These are phyloP conservation scores for Cryptotis parvus DNA, from an alignment of 2,113 vertebrate genomes.

Conservation along the genomic window DNA sequence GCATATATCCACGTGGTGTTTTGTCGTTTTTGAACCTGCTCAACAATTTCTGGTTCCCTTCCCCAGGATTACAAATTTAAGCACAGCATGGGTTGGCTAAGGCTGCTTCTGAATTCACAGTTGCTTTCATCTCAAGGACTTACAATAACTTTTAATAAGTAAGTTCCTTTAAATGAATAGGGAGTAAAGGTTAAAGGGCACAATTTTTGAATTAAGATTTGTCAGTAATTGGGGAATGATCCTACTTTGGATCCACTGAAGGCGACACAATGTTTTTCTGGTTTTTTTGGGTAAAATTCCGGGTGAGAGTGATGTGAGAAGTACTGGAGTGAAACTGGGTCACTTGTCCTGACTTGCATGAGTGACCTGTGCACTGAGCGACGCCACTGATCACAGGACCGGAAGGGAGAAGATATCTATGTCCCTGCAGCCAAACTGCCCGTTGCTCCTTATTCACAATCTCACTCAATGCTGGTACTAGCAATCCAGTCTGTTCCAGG, in stretches of 20 bases:
- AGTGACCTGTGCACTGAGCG: neutral
- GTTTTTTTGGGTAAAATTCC: neutral
- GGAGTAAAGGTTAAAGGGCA: neutral
- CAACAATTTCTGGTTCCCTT: neutral
- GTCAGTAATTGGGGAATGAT: neutral
- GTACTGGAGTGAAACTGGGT: neutral
- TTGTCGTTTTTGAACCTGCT: neutral
- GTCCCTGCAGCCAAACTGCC: neutral
- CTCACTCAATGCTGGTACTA: neutral
- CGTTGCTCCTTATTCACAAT: neutral
- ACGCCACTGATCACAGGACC: neutral
- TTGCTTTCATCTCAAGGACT: neutral
- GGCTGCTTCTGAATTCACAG: neutral
- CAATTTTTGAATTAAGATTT: slow-evolving; percentile 22
- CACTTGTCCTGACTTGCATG: neutral
- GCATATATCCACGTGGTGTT: neutral
- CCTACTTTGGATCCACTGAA: neutral
- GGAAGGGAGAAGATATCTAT: neutral
- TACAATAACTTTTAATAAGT: neutral
- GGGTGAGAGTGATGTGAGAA: too few relatives aligned
- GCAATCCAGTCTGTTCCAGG: neutral
- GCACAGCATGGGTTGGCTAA: neutral
- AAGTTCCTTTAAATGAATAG: slow-evolving; percentile 27
- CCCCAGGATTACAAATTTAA: neutral
- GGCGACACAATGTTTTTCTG: neutral